Evolutionary conservation across 2,888 invertebrate genomes (phyloP), one percentile per base, ranked within the genome.

Genomic region (Augochlorella aurata): DNA sequence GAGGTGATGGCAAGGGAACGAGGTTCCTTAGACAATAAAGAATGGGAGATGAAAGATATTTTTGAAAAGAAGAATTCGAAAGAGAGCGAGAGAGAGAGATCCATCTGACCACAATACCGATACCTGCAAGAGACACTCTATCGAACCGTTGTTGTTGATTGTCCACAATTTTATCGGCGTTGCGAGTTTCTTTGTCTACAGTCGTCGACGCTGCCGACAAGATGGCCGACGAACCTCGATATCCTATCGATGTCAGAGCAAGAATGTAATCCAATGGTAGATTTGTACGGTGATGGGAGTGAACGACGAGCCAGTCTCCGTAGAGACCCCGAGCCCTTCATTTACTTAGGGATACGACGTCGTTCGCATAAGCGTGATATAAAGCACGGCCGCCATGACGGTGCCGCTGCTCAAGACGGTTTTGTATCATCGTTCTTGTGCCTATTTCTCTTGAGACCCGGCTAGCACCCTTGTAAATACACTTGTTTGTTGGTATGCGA

Each of bases 81-180:
- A 21, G 24, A 38, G 7, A 38, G 38, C 4, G 38, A 38, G 38
- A 38, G 38, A 38, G 85, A 21, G 24, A 85, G 21, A 82, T 79
- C 88, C 85, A 86, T 84, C 88, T 87, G 88, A 90, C 89, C 88
- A 90, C 83, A 75, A 83, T 87, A 87, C 77, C 79, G 89, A 89
- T 89, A 89, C 90, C 89, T 90, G 90, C 88, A 83, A 83, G 74
- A 87, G 77, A 80, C 82, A 82, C 24, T 88, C 74, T 88, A 87
- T 84, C 70, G 52, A 82, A 81, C 52, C 68, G 81, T 85, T 87
- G 86, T 87, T 87, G 82, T 77, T 88, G 79, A 86, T 86, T 83
- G 67, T 84, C 79, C 72, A 78, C 81, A 87, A 86, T 86, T 88
- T 82, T 88, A 88, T 88, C 86, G 76, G 82, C 63, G 88, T 88